Conservation (phyloP, 1,140 invertebrate genomes). For the Drosophila tsacasi region DNA sequence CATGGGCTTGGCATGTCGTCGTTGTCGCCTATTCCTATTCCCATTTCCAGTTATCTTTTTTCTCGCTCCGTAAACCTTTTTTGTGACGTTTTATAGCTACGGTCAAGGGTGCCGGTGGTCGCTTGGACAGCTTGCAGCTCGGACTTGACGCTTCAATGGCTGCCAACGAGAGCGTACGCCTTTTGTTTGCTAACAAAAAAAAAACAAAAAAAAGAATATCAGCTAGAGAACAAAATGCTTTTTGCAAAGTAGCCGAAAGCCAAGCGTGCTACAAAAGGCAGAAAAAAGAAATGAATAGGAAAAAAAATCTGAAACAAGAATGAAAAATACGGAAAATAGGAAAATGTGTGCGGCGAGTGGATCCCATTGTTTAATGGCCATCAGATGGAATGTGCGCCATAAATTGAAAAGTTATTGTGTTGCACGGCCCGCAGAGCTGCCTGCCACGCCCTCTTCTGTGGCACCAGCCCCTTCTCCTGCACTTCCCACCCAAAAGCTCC, state of each 20-base stretch:
- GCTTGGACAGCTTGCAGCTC: constrained; percentile 67
- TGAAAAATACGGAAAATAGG: constrained; percentile 71
- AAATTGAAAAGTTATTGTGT: constrained; percentile 83
- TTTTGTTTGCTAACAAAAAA: constrained; percentile 69
- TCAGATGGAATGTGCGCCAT: constrained; percentile 81
- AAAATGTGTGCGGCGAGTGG: constrained; percentile 67
- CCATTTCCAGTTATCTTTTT: constrained; percentile 1
- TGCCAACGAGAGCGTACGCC: constrained; percentile 73
- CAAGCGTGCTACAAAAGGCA: constrained; percentile 42
- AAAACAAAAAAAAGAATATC: constrained; percentile 29
- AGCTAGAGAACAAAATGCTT: constrained; percentile 66
- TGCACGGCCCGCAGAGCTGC: constrained; percentile 46
- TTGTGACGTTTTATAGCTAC: constrained; percentile 69
- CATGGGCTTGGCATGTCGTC: constrained; percentile 61
- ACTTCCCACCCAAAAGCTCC: not conserved
- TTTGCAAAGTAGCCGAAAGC: constrained; percentile 81
- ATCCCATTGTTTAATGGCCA: constrained; percentile 80
- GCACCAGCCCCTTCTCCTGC: not conserved
- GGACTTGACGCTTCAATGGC: constrained; percentile 81
- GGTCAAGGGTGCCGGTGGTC: constrained; percentile 74
- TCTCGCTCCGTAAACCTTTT: constrained; percentile 20
- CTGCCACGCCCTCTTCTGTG: constrained; percentile 20
- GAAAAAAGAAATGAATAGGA: constrained; percentile 19
- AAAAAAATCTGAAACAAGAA: constrained; percentile 56
- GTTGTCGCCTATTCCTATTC: constrained; percentile 45